Evolutionary conservation across 2,888 invertebrate species (phyloP), one percentile per base, ranked within the genome.

Genomic region (Eristalis arbustorum): DNA sequence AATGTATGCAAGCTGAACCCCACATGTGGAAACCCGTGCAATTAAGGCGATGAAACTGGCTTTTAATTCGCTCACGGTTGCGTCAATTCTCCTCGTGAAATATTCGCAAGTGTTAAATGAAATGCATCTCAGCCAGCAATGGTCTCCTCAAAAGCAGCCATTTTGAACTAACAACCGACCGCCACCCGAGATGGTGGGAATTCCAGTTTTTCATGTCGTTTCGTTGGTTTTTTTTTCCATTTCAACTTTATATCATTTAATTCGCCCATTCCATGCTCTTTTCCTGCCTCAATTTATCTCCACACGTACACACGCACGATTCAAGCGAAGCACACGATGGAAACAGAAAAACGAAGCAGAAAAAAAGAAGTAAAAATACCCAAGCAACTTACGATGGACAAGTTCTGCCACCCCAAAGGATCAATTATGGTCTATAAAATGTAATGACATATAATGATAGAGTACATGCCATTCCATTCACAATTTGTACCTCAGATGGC

Each of bases 391-490:
- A 75, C 66, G 68, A 79, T 85, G 78, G 59, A 78, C 87, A 87
- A 83, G 87, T 87, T 87, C 83, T 75, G 78, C 83, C 87, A 83
- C 87, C 87, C 83, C 78, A 87, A 87, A 87, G 87, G 87, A 87
- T 87, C 87, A 87, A 87, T 87, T 87, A 87, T 87, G 87, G 88
- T 89, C 91, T 91, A 92, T 92, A 92, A 92, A 92, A 91, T 90
- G 91, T 92, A 92, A 92, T 92, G 92, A 90, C 90, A 90, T 90
- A 90, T 92, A 92, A 92, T 92, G 90, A 92, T 91, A 92, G 92
- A 91, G 91, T 90, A 89, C 90, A 87, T 87, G 72, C 87, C 59
- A 79, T 83, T 87, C 78, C 87, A 83, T 87, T 87, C 83, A 87
- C 83, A 87, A 79, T 87, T 83, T 79, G 83, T 87, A 75, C 78